A percentile compares a stretch with the other conserved stretches of the same genome.
Evolutionary conservation across 2,888 invertebrate species (phyloP).

Genomic region (Cephus runcator): DNA sequence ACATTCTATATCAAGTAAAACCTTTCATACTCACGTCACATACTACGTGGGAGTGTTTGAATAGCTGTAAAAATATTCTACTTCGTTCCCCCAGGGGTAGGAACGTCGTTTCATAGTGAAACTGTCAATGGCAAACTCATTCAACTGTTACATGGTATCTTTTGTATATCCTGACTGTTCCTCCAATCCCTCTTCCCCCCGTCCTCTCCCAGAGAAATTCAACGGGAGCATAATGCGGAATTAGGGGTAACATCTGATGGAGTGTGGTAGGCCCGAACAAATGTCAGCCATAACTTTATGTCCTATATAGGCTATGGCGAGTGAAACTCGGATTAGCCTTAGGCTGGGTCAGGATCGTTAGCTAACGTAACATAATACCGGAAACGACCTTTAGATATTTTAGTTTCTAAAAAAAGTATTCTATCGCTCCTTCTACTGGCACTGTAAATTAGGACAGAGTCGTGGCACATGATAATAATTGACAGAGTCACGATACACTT

Average conservation of each 20-base stretch:
- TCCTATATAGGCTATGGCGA: neutral
- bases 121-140: neutral
- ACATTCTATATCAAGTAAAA: neutral
- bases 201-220: neutral
- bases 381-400: neutral
- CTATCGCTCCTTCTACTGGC: neutral
- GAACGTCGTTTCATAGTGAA: neutral
- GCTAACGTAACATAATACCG: neutral
- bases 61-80: conserved; percentile 2
- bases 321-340: neutral
- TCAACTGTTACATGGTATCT: neutral
- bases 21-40: neutral
- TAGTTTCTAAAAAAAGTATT: neutral
- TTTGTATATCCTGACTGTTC: neutral
- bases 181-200: neutral
- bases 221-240: neutral
- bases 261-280: neutral
- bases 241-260: neutral
- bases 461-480: neutral
- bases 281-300: neutral
- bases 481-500: neutral
- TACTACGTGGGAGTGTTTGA: neutral
- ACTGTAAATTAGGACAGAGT: neutral
- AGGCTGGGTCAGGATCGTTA: neutral
- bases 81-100: neutral